These are phyloP conservation scores for Drosophila neonasuta DNA, from an alignment of 2,888 invertebrate genomes.

Conservation along the genomic window DNA sequence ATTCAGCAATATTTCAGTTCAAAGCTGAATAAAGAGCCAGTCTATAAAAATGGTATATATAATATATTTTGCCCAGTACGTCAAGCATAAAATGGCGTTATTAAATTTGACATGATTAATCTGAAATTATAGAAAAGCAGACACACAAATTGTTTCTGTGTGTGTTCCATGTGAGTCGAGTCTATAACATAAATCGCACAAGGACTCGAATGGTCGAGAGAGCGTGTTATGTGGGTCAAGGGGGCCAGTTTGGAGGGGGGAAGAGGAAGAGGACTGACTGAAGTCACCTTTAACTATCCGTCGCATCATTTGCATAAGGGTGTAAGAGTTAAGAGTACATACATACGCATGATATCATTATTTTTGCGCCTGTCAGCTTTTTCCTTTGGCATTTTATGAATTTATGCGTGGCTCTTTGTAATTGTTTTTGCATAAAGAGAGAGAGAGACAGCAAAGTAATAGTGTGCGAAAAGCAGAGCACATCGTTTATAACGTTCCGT, in stretches of 20 bases:
- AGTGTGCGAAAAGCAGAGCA: not conserved
- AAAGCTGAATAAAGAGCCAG: too few species aligned
- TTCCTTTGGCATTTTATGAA: slow-evolving; percentile 41
- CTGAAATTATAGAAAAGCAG: not conserved
- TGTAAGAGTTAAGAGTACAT: not conserved
- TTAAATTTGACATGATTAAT: slow-evolving; percentile 16
- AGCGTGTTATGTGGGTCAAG: slow-evolving; percentile 43
- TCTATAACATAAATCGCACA: slow-evolving; percentile 2
- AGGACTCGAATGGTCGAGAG: not conserved
- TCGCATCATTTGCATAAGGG: slow-evolving; percentile 43
- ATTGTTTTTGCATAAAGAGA: slow-evolving; percentile 39
- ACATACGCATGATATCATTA: slow-evolving; percentile 47
- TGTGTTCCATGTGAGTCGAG: not conserved
- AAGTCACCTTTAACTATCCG: slow-evolving; percentile 28
- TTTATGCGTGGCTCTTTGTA: slow-evolving; percentile 49
- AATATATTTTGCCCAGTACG: not conserved
- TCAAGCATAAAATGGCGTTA: not conserved
- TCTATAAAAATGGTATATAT: not conserved
- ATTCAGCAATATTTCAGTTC: too few species aligned
- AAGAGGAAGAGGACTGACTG: not conserved
- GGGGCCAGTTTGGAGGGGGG: slow-evolving; percentile 15
- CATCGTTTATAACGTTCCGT: not conserved
- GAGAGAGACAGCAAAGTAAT: not conserved
- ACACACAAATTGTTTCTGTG: slow-evolving; percentile 16
- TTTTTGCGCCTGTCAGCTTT: slow-evolving; percentile 38